Conservation (phyloP, 2,113 vertebrate species). For the Trinectes maculatus region DNA sequence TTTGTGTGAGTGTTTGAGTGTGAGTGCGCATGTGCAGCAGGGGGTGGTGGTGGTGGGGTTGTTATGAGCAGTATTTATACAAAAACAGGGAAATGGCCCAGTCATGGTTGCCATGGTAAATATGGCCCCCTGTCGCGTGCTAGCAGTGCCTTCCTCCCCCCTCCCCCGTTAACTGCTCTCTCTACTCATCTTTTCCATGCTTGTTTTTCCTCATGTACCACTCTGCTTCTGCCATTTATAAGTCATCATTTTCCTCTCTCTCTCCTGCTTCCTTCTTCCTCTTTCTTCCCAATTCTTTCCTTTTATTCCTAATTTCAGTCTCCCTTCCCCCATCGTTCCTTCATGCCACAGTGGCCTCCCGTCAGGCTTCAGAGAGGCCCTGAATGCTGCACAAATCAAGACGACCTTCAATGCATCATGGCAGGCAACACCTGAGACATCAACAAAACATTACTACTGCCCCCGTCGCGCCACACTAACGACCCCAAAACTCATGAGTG, state of each 20-base stretch:
- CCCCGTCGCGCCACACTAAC: background rate
- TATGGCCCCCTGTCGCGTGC: constrained; percentile 52
- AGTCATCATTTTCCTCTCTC: background rate
- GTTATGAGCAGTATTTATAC: constrained; percentile 27
- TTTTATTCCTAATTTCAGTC: background rate
- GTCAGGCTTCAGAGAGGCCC: constrained; percentile 43
- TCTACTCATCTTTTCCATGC: constrained; percentile 2
- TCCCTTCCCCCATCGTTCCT: constrained; percentile 15
- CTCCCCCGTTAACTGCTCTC: constrained; percentile 2
- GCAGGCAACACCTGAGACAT: constrained; percentile 13
- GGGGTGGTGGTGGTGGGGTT: constrained; percentile 18
- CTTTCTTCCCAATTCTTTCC: background rate
- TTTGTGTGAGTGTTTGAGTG: constrained; percentile 16
- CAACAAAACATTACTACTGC: background rate
- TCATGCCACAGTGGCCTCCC: constrained; percentile 60
- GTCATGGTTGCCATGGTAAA: constrained; percentile 76
- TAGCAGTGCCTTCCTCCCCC: constrained; percentile 33
- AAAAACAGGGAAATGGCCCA: constrained; percentile 59
- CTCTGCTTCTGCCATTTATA: background rate
- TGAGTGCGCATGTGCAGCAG: constrained; percentile 7
- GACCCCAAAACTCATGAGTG: constrained; percentile 1
- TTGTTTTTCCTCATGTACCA: background rate
- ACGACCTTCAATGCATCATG: constrained; percentile 53
- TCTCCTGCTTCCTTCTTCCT: background rate
- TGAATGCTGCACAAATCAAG: constrained; percentile 23